Percentiles rank a stretch among this genome's conserved stretches.
These are phyloP conservation scores for Drosophila rufa DNA, from an alignment of 1,140 invertebrate genomes.

Conservation along the genomic window DNA sequence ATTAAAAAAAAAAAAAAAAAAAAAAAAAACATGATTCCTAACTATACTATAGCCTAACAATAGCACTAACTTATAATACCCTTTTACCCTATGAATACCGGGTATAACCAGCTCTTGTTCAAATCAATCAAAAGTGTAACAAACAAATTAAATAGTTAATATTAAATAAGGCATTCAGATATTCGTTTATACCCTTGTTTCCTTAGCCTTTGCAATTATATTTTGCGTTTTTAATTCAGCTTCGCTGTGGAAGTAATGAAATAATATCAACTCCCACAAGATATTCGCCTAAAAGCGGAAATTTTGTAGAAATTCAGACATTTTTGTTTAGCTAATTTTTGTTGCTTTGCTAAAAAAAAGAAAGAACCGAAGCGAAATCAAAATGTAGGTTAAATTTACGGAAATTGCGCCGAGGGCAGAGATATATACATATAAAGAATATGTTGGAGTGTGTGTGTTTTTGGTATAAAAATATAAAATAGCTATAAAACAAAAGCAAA, in stretches of 20 bases:
- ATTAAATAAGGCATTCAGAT: background rate
- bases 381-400: conserved; percentile 83
- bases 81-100: no score
- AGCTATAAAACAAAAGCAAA: conserved; percentile 59
- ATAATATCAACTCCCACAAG: conserved; percentile 12
- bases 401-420: conserved; percentile 68
- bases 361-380: conserved; percentile 27
- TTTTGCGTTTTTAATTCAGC: conserved; percentile 40
- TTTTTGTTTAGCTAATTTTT: conserved; percentile 46
- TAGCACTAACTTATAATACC: no score
- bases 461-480: conserved; percentile 64
- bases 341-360: conserved; percentile 40
- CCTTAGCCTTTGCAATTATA: background rate
- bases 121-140: no score
- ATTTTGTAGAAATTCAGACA: conserved; percentile 19
- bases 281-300: conserved; percentile 16
- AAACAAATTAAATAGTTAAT: background rate
- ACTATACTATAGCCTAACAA: no score
- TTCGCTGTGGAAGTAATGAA: conserved; percentile 37
- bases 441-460: conserved; percentile 1
- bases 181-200: no score
- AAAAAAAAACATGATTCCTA: no score
- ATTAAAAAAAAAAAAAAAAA: background rate
- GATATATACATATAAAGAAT: conserved; percentile 18
- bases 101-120: no score